These are phyloP conservation scores for Argyresthia goedartella DNA, from an alignment of 2,888 invertebrate genomes.

Conservation along the genomic window DNA sequence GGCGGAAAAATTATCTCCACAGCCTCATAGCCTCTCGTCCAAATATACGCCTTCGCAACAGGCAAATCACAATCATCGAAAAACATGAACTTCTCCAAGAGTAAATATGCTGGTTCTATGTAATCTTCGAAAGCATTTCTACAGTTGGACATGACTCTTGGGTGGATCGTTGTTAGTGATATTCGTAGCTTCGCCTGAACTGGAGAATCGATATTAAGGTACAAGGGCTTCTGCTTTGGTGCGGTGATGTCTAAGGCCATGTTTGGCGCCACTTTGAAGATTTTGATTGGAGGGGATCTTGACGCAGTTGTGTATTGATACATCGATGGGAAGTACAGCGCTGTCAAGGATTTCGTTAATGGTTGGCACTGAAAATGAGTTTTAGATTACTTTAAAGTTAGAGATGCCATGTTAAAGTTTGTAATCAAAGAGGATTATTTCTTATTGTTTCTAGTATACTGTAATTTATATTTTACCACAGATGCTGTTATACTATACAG, in stretches of 20 bases:
- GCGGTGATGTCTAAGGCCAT: constrained; percentile 29
- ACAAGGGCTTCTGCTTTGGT: constrained; percentile 40
- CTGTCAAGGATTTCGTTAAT: not conserved
- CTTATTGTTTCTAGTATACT: too few relatives aligned
- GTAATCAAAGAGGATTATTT: too few relatives aligned
- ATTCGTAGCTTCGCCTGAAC: constrained; percentile 32
- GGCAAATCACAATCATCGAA: constrained; percentile 36
- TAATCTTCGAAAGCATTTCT: constrained; percentile 30
- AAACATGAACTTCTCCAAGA: constrained; percentile 51
- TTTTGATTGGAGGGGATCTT: constrained; percentile 27
- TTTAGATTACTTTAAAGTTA: too few relatives aligned
- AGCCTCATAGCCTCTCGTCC: constrained; percentile 33
- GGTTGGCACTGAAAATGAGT: not conserved
- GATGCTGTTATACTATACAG: too few relatives aligned
- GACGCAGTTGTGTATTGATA: constrained; percentile 37
- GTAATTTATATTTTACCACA: too few relatives aligned
- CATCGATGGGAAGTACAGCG: constrained; percentile 42
- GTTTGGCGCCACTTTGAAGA: constrained; percentile 14
- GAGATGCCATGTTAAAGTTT: too few relatives aligned
- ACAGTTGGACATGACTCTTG: constrained; percentile 38
- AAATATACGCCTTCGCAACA: constrained; percentile 29
- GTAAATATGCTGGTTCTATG: constrained; percentile 40
- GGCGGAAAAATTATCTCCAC: not conserved
- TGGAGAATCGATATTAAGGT: constrained; percentile 49
- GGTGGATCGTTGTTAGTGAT: constrained; percentile 36